Base-by-base conservation (phyloP, 1,140 invertebrate species). In the Diachasma alloeum region DNA sequence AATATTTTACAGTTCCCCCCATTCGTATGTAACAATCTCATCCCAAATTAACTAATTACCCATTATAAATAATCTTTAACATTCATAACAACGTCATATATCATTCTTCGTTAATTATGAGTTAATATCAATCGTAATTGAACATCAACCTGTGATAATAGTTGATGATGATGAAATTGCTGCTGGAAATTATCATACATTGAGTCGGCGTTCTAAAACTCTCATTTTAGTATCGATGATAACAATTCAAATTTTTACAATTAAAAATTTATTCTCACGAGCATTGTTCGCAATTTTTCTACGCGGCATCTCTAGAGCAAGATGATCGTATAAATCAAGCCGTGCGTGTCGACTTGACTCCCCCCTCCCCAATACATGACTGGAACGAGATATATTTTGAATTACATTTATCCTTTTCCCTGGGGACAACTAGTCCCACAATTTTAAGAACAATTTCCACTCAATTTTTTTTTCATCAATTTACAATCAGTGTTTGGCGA, bases 41-140 rank as follows among this genome's bases (percentile, higher is more conserved):
- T 4, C n/a, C 63, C 10, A 4, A 17, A 5, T 26, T 24, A 63
- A 2, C 19, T 63, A 63, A 15, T 63, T 11, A 46, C 5, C 11
- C n/a, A 22, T 46, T 44, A 31, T 46, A 46, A 72, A 72, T 72
- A 72, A 46, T 48, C 42, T 72, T 46, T 72, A 72, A 72, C 42
- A 72, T 72, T 72, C 67, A 48, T 72, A 72, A 72, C 69, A 72
- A 72, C 42, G 22, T 42, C 69, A 48, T 72, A 72, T 72, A 44
- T 53, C 17, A 53, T 53, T 53, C 24, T 31, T 31, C 19, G 24
- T 26, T 63, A 19, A 24, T 26, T 26, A 63, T 63, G 19, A 63
- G 9, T 53, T 53, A 53, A 53, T 53, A 53, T 53, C 48, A 53
- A 53, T 53, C 11, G 48, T 53, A 53, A 53, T 53, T 53, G 15